A percentile compares a stretch with the other conserved stretches of the same genome.
These are phyloP conservation scores for Ailuropoda melanoleuca DNA, from an alignment of 2,113 vertebrate species.

Conservation along the genomic window DNA sequence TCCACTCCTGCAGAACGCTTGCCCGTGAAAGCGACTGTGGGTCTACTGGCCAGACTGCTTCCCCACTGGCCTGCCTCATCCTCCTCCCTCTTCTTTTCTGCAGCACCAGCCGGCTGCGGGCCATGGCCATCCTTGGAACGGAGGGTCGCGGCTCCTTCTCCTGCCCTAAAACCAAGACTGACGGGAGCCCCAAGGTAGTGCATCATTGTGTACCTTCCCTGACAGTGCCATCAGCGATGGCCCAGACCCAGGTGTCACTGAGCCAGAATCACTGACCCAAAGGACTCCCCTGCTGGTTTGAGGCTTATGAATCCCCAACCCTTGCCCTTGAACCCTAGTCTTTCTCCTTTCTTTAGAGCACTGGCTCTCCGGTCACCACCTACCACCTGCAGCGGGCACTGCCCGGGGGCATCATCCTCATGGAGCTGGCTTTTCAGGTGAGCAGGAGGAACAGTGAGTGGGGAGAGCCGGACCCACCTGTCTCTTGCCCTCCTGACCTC, in stretches of 20 bases:
- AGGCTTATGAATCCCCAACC: background rate
- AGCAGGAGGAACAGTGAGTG: background rate
- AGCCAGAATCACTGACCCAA: background rate
- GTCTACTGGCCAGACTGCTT: background rate
- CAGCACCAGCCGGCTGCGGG: constrained; percentile 91
- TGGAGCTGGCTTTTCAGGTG: constrained; percentile 98
- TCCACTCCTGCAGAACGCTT: background rate
- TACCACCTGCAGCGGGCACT: constrained; percentile 97
- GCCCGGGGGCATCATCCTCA: constrained; percentile 96
- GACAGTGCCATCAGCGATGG: background rate
- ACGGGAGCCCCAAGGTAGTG: constrained; percentile 97
- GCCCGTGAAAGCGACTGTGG: background rate
- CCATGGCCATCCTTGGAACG: constrained; percentile 90
- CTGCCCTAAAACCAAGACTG: constrained; percentile 93
- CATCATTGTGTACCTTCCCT: background rate
- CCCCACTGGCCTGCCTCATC: background rate
- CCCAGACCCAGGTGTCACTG: background rate
- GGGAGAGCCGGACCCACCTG: background rate
- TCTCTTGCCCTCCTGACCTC: background rate
- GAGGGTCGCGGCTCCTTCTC: constrained; percentile 95
- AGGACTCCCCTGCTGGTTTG: background rate
- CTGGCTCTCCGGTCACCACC: constrained; percentile 83
- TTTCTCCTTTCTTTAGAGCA: constrained; percentile 83
- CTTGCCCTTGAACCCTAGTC: background rate
- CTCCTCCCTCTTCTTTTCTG: constrained; percentile 47